Evolutionary conservation across 2,797 vertebrate species (phyloP), one percentile per base, ranked within the genome.

Genomic region (Myiotriccus ornatus): DNA sequence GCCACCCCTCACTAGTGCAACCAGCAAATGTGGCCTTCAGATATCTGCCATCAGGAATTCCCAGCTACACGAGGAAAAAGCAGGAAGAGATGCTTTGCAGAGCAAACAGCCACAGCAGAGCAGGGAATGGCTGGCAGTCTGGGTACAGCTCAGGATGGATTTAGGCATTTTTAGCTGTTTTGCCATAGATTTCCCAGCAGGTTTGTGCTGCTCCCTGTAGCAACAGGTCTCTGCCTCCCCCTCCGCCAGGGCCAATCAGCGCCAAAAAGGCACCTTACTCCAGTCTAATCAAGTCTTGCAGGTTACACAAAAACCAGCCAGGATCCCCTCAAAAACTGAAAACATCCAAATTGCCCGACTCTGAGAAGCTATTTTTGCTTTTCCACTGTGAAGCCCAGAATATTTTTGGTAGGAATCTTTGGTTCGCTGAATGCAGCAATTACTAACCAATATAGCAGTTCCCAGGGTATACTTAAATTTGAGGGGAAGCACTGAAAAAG

Each of bases 401-500:
- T 41, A 37, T 56, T 87, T 89, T 87, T 53, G 59, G 18, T 49
- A 90, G 89, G 59, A 91, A 83, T 56, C 52, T 91, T 10, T 56
- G 59, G 73, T 78, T 87, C 91, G 47, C 41, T 70, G 59, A 63
- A 93, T 73, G 69, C 59, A 96, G 83, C 73, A 93, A 93, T 96
- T 93, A 91, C 52, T 79, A 91, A 86, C 92, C 91, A 93, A 93
- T 75, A 92, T 76, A 96, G 94, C 25, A 78, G 65, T 12, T 88
- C 15, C 52, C 63, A 70, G 69, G 1, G 7, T 70, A 59, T 34
- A 93, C 55, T 95, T 95, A 84, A 77, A 81, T 50, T 50, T 50
- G 41, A 81, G 23, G 21, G 39, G 67, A 92, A 89, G 70, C 59
- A 91, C 59, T 55, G 82, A 88, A 91, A 92, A 94, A 76, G 49